Conservation (phyloP, 2,797 vertebrate species). For the Pristis pectinata region DNA sequence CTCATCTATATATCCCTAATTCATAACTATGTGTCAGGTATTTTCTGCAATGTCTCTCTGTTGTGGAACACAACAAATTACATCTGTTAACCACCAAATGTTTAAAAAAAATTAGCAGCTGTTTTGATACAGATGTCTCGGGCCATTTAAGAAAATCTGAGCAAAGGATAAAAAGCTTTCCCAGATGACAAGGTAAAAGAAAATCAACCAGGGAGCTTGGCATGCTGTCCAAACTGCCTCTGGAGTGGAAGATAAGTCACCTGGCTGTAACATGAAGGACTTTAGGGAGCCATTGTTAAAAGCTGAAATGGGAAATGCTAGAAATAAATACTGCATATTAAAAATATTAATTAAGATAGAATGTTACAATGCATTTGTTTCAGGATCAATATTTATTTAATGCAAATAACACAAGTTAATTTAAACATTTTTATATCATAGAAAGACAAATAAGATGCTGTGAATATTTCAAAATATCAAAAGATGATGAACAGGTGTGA, state of each 20-base stretch:
- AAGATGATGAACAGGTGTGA: neutral
- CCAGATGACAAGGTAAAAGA: neutral
- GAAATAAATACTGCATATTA: neutral
- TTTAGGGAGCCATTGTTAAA: neutral
- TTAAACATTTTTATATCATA: neutral
- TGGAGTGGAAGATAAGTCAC: neutral
- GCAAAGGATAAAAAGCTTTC: neutral
- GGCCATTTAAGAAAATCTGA: neutral
- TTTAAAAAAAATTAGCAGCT: neutral
- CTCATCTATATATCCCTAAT: neutral
- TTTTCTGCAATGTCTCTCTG: neutral
- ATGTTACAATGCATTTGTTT: neutral
- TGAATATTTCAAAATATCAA: neutral
- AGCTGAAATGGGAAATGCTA: neutral
- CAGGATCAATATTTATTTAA: neutral
- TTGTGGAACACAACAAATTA: neutral
- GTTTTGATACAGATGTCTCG: neutral
- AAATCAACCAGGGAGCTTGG: neutral
- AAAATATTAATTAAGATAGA: neutral
- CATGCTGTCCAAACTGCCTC: neutral
- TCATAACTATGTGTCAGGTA: neutral
- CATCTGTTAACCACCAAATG: neutral
- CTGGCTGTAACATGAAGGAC: neutral
- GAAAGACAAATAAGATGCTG: neutral
- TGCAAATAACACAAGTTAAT: neutral